phyloP scores from a whole-genome alignment of 2,888 invertebrate species.

The Melanophora roralis region DNA sequence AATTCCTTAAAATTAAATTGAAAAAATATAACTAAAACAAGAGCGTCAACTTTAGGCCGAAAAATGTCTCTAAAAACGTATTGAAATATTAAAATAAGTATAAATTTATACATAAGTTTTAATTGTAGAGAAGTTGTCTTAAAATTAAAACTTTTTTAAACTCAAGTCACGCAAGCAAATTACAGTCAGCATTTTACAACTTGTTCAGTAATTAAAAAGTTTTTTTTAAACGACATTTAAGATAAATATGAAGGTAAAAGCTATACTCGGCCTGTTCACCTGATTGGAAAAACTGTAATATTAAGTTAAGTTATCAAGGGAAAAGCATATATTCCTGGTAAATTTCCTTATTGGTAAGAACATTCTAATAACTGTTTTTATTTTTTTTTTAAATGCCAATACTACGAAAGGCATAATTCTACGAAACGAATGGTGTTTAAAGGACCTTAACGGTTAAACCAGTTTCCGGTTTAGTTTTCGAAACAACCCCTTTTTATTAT shows the following conservation, averaged over 20 bases:
- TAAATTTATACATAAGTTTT: not conserved
- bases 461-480: constrained; percentile 41
- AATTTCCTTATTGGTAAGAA: not conserved
- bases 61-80: not conserved
- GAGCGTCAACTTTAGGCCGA: not conserved
- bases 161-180: constrained; percentile 28
- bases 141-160: constrained; percentile 33
- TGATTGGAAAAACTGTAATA: constrained; percentile 44
- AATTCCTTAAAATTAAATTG: constrained; percentile 53
- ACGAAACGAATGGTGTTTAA: constrained; percentile 34
- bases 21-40: constrained; percentile 15
- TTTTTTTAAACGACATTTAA: no score
- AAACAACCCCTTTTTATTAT: constrained; percentile 20
- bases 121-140: constrained; percentile 20
- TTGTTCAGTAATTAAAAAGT: not conserved
- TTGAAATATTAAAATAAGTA: not conserved
- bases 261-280: not conserved
- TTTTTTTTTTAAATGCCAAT: not conserved
- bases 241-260: not conserved
- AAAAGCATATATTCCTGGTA: constrained; percentile 21
- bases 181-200: not conserved
- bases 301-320: constrained; percentile 51
- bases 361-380: not conserved
- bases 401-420: not conserved
- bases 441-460: constrained; percentile 44